Evolutionary conservation across 1,140 invertebrate species (phyloP).

Genomic region (Drosophila pseudoananassae): DNA sequence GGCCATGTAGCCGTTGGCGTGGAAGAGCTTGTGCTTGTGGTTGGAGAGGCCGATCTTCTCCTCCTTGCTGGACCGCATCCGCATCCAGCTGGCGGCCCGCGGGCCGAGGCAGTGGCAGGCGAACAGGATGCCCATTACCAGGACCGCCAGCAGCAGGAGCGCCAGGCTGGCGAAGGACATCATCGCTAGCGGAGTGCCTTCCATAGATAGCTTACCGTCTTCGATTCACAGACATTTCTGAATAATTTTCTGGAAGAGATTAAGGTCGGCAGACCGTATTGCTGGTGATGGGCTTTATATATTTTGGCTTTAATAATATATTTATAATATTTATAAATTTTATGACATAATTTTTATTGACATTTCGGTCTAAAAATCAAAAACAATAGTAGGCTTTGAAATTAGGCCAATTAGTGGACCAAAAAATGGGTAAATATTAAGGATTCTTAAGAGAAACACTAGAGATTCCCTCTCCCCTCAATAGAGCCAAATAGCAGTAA

Average conservation of each 20-base stretch:
- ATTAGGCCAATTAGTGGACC: too few species aligned
- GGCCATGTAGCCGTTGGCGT: constrained; percentile 88
- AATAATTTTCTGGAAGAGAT: neutral
- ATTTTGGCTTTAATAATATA: too few species aligned
- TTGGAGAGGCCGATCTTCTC: constrained; percentile 87
- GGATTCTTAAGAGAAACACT: too few species aligned
- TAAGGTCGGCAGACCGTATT: too few species aligned
- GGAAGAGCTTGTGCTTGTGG: constrained; percentile 85
- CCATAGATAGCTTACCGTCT: constrained; percentile 60
- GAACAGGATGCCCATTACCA: constrained; percentile 81
- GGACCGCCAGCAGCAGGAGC: constrained; percentile 76
- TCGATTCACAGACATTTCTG: neutral
- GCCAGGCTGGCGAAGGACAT: constrained; percentile 81
- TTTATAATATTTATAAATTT: too few species aligned
- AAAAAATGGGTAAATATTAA: too few species aligned
- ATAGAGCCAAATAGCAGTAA: too few species aligned
- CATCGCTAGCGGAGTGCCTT: constrained; percentile 67
- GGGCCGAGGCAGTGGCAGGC: constrained; percentile 86
- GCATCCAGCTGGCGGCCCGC: constrained; percentile 86
- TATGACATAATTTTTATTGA: too few species aligned
- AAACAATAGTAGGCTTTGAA: too few species aligned
- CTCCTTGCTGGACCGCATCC: constrained; percentile 86
- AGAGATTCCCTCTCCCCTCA: too few species aligned
- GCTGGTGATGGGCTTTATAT: too few species aligned
- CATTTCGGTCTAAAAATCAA: too few species aligned